Percentiles rank a stretch among this genome's conserved stretches.
These are phyloP conservation scores for Phataginus tricuspis DNA, from an alignment of 2,797 vertebrate genomes.

Conservation along the genomic window DNA sequence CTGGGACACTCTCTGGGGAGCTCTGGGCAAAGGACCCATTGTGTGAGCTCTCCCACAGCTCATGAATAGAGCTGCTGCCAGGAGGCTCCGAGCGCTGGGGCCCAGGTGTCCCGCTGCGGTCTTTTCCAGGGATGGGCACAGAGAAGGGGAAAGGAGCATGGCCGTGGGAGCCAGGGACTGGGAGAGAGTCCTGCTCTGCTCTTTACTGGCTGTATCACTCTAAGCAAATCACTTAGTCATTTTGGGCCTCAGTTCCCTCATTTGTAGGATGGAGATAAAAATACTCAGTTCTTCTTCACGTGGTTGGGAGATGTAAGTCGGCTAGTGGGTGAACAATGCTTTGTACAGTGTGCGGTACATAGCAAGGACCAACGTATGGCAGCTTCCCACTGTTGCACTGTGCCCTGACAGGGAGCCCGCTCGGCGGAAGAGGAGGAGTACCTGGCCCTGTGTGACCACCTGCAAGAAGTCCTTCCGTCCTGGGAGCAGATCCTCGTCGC, in stretches of 20 bases:
- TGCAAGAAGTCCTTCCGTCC: slow-evolving; percentile 25
- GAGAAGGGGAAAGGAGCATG: background rate
- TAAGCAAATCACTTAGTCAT: background rate
- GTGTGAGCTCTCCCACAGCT: background rate
- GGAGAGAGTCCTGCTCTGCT: background rate
- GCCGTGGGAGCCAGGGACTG: background rate
- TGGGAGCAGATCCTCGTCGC: slow-evolving; percentile 65
- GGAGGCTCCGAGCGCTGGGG: background rate
- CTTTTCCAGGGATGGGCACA: background rate
- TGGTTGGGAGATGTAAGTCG: background rate
- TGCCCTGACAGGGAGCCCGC: background rate
- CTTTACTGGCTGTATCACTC: background rate
- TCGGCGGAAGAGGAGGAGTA: background rate
- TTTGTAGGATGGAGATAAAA: background rate
- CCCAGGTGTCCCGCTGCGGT: background rate
- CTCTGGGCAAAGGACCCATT: background rate
- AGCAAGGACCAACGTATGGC: background rate
- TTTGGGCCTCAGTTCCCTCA: background rate
- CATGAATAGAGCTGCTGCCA: background rate
- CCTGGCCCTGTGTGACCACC: background rate
- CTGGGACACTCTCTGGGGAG: background rate
- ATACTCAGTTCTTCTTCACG: background rate
- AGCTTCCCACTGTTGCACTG: background rate
- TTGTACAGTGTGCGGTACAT: background rate
- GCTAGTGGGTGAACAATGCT: background rate